Base-by-base conservation (phyloP, 2,113 vertebrate genomes). In the Gallinago media region DNA sequence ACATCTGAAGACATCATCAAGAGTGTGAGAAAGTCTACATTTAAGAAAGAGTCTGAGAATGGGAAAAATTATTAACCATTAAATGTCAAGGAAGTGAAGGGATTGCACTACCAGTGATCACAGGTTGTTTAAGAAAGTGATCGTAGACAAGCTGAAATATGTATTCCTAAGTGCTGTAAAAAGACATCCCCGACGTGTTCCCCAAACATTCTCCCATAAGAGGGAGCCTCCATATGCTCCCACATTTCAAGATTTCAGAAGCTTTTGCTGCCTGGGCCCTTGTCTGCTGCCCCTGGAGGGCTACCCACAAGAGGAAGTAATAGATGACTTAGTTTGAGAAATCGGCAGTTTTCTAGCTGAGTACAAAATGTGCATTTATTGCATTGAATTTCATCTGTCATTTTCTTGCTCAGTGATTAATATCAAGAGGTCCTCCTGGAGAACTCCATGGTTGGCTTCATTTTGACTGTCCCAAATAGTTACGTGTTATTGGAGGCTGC, bases 1-100 rank as follows among this genome's bases (percentile, higher is more conserved):
- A 97, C 82, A 94, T 96, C 96, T 96, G 91, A 98, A 95, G 94
- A 96, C 94, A 95, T 93, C 95, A 95, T 84, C 85, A 84, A n/a
- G 92, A 81, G 68, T 95, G 84, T 97, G 96, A 97, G 90, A 95
- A 97, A 94, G 80, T 10, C 93, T 95, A 95, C 91, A 95, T 97
- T 98, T 96, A 89, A 96, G 61, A 96, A 96, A 74, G 31, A 96
- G n/a, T 31, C 23, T 47, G 88, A 80, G 66, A 95, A 92, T 47
- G 84, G 68, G 81, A 66, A 94, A 84, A 31, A 17, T 4, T 55
- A 50, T 89, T 97, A 95, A 95, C 83, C 59, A 65, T 92, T 97
- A 85, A 80, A 56, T 71, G 81, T 72, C 26, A 85, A 54, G 23
- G 18, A 61, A n/a, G 15, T 38, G 27, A n/a, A 94, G 58, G 32